Conservation (phyloP, 2,797 vertebrate species). For the Phalanger gymnotis region DNA sequence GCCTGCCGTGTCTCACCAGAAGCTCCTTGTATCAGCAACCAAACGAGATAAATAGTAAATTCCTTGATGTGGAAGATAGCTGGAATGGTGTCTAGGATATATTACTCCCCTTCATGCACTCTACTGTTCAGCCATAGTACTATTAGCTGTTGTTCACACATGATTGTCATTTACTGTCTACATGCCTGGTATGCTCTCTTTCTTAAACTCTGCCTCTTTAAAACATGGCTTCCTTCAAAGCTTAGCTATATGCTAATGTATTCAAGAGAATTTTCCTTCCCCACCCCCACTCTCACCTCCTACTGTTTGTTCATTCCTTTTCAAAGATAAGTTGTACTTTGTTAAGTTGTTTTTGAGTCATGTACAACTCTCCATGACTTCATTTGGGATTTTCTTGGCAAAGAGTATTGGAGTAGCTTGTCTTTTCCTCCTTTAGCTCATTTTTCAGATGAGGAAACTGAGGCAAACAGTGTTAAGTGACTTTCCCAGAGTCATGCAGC, state of each 20-base stretch:
- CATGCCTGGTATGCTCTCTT: neutral
- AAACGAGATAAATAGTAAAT: neutral
- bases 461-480: neutral
- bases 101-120: neutral
- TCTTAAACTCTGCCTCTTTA: neutral
- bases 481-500: neutral
- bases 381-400: neutral
- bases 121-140: neutral
- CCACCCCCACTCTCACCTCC: neutral
- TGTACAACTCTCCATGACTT: neutral
- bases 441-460: neutral
- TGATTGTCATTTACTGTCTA: neutral
- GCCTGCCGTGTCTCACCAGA: neutral
- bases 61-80: neutral
- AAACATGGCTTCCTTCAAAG: neutral
- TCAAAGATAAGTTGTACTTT: neutral
- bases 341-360: neutral
- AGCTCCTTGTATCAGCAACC: neutral
- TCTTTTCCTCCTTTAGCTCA: neutral
- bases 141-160: neutral
- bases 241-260: neutral
- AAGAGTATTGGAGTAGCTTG: neutral
- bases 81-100: neutral
- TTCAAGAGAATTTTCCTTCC: neutral
- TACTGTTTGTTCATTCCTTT: neutral